A percentile compares a stretch with the other conserved stretches of the same genome.
Conservation (phyloP, 2,888 invertebrate genomes). For the Malthinus seriepunctatus region DNA sequence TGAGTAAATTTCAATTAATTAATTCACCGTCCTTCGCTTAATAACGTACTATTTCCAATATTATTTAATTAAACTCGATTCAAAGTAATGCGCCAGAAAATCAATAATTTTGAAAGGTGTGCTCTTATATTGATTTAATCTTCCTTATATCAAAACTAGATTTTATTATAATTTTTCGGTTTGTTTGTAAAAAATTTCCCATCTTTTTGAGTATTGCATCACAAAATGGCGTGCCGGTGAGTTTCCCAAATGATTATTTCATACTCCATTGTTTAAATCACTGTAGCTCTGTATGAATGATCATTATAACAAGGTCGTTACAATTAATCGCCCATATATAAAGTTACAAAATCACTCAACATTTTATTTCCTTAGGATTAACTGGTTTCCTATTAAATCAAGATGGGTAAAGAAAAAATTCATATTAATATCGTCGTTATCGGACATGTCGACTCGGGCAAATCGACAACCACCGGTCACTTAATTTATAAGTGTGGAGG, state of each 20-base stretch:
- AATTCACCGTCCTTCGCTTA: too few species aligned
- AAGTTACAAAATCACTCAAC: not conserved
- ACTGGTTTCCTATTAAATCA: constrained; percentile 41
- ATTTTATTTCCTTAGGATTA: not conserved
- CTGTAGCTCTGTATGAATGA: constrained; percentile 42
- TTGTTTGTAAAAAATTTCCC: constrained; percentile 5
- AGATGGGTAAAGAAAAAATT: constrained; percentile 97
- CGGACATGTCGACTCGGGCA: constrained; percentile 99
- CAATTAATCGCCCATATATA: constrained; percentile 4
- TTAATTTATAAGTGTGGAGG: constrained; percentile 99
- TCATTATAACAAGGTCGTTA: constrained; percentile 91
- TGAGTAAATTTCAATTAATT: too few species aligned
- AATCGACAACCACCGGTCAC: constrained; percentile 97
- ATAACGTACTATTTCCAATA: too few species aligned
- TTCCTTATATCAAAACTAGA: too few species aligned
- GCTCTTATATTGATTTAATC: constrained; percentile 11
- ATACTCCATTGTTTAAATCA: not conserved
- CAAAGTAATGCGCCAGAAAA: not conserved
- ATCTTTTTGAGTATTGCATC: constrained; percentile 40
- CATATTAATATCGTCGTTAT: constrained; percentile 99
- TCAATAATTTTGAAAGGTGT: constrained; percentile 1
- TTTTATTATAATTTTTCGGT: constrained; percentile 10
- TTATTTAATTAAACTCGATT: too few species aligned
- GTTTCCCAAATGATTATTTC: constrained; percentile 11
- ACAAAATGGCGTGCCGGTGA: constrained; percentile 46